Conservation (phyloP, 2,113 vertebrate species). For the Dendropsophus ebraccatus region DNA sequence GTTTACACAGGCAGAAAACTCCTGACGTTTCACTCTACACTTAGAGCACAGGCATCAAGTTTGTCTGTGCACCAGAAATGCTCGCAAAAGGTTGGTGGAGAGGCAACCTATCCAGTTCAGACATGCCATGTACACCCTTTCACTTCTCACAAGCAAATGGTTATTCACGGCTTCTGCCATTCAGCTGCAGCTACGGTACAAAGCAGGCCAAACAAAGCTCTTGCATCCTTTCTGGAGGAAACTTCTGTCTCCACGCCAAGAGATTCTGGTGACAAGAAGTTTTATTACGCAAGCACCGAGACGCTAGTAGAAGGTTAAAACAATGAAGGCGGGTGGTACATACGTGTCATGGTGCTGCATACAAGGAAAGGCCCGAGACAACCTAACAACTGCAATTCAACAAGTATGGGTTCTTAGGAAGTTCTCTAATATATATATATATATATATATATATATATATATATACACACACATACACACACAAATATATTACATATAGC, state of each 20-base stretch:
- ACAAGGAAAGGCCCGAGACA: neutral
- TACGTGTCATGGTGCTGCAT: neutral
- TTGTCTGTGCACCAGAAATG: conserved; percentile 46
- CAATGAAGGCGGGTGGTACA: neutral
- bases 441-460: too few relatives aligned
- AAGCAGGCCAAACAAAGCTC: neutral
- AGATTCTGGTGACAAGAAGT: too few relatives aligned
- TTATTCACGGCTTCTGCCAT: conserved; percentile 38
- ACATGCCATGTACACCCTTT: conserved; percentile 41
- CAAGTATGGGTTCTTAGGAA: neutral
- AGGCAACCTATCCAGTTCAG: conserved; percentile 35
- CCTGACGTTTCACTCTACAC: conserved; percentile 53
- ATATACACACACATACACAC: too few relatives aligned
- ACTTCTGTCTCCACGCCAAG: too few relatives aligned
- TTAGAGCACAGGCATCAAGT: conserved; percentile 50
- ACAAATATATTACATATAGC: too few relatives aligned
- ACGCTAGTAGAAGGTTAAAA: neutral
- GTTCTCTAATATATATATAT: too few relatives aligned
- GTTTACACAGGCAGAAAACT: conserved; percentile 42
- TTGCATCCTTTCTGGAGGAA: neutral
- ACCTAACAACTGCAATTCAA: neutral
- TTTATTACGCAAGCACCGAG: neutral
- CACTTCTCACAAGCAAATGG: conserved; percentile 42
- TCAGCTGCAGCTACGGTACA: conserved; percentile 36
- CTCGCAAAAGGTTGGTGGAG: conserved; percentile 51